phyloP scores from a whole-genome alignment of 2,113 vertebrate genomes.

The Turnix velox region DNA sequence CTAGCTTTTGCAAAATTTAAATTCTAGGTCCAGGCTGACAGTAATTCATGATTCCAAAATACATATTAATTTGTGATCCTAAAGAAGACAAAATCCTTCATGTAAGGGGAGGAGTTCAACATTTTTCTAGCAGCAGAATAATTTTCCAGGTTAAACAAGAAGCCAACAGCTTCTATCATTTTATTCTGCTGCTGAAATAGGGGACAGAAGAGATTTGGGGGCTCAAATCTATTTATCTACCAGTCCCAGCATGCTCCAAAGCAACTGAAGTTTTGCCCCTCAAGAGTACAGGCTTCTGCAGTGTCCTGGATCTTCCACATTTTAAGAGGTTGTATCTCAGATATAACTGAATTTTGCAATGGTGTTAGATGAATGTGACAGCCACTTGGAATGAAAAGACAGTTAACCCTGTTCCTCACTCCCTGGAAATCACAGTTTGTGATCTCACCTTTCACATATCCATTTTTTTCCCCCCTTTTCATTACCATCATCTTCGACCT shows the following conservation, averaged over 20 bases:
- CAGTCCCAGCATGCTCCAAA: neutral
- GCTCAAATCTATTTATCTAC: neutral
- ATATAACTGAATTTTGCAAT: neutral
- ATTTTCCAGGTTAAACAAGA: neutral
- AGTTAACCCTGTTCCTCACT: neutral
- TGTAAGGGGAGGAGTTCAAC: fast-evolving
- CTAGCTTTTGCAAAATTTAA: neutral
- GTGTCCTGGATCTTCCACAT: neutral
- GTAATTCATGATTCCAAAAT: neutral
- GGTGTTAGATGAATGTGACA: neutral
- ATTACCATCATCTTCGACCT: neutral
- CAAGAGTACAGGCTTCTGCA: neutral
- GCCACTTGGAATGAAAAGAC: neutral
- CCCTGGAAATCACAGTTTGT: neutral
- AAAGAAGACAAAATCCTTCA: neutral
- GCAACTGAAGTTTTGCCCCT: neutral
- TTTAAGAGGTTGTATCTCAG: fast-evolving
- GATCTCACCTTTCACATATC: neutral
- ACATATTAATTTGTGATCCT: neutral
- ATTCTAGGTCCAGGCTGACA: neutral
- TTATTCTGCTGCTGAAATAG: neutral
- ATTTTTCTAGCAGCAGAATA: neutral
- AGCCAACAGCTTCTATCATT: neutral
- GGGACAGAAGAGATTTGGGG: neutral
- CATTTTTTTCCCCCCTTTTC: neutral